phyloP scores from a whole-genome alignment of 2,888 invertebrate genomes.

The Phortica magna region DNA sequence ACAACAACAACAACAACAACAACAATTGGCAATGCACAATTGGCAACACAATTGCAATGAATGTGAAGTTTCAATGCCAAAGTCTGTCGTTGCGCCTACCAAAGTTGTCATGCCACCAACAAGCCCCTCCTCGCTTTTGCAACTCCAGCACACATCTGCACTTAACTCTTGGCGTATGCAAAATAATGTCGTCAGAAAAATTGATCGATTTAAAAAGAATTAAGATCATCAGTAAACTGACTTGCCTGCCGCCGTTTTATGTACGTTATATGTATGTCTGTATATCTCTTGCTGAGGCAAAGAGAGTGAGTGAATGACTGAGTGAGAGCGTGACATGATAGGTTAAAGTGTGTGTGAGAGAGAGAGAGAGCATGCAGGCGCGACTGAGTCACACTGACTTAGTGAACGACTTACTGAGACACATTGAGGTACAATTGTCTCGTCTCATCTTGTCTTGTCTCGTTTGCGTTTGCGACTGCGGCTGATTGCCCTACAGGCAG shows the following conservation, averaged over 20 bases:
- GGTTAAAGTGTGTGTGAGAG: no score
- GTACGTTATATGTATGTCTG: neutral
- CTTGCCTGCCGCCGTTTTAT: no score
- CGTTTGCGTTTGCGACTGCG: no score
- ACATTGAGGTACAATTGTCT: constrained; percentile 17
- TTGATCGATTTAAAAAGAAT: constrained; percentile 75
- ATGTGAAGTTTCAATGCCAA: constrained; percentile 49
- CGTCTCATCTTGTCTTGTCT: neutral
- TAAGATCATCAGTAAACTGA: constrained; percentile 65
- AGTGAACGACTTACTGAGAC: constrained; percentile 62
- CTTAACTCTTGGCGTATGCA: constrained; percentile 50
- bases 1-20: constrained; percentile 23
- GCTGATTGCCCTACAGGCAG: constrained; percentile 21
- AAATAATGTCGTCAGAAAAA: constrained; percentile 73
- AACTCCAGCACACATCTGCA: neutral
- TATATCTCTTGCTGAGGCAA: neutral
- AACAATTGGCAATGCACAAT: constrained; percentile 60
- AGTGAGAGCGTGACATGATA: no score
- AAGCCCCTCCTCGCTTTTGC: neutral
- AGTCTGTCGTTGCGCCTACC: constrained; percentile 21
- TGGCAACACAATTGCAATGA: constrained; percentile 35
- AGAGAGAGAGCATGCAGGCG: neutral
- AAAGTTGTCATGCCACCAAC: neutral
- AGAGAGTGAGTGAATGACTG: neutral
- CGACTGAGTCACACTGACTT: constrained; percentile 64